phyloP scores from a whole-genome alignment of 2,113 vertebrate genomes.

The Limanda limanda region DNA sequence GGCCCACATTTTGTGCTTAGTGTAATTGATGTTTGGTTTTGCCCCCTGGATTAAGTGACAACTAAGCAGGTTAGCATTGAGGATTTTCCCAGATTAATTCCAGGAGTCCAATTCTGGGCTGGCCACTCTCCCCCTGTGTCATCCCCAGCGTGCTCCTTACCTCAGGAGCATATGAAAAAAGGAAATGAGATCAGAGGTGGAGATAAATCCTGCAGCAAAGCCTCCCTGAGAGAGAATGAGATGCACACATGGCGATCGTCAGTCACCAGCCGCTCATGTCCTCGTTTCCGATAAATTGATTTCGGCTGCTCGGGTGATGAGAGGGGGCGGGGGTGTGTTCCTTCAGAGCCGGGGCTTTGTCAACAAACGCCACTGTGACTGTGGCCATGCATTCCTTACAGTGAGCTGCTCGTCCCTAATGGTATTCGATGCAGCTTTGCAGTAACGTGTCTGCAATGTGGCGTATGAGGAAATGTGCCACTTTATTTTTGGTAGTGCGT shows the following conservation, averaged over 20 bases:
- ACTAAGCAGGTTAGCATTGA: conserved; percentile 73
- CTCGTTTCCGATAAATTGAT: conserved; percentile 70
- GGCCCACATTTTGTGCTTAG: conserved; percentile 65
- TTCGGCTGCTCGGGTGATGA: conserved; percentile 44
- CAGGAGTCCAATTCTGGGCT: conserved; percentile 61
- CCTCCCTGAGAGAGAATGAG: conserved; percentile 63
- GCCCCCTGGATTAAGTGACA: conserved; percentile 68
- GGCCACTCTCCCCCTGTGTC: conserved; percentile 45
- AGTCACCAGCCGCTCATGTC: conserved; percentile 54
- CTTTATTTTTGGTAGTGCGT: conserved; percentile 8
- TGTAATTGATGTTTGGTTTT: conserved; percentile 77
- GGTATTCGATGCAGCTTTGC: background rate
- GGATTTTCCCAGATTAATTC: conserved; percentile 81
- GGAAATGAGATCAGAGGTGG: conserved; percentile 73
- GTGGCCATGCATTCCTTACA: conserved; percentile 8
- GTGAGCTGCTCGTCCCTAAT: conserved; percentile 9
- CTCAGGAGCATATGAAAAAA: conserved; percentile 75
- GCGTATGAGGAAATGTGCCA: conserved; percentile 2
- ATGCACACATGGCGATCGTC: conserved; percentile 48
- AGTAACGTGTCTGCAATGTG: conserved; percentile 8
- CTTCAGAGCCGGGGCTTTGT: conserved; percentile 36
- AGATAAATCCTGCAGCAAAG: conserved; percentile 64
- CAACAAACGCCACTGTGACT: conserved; percentile 7
- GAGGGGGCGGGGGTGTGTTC: conserved; percentile 21
- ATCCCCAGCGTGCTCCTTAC: conserved; percentile 61